Conservation (phyloP, 2,797 vertebrate species). For the Poecilia wingei region DNA sequence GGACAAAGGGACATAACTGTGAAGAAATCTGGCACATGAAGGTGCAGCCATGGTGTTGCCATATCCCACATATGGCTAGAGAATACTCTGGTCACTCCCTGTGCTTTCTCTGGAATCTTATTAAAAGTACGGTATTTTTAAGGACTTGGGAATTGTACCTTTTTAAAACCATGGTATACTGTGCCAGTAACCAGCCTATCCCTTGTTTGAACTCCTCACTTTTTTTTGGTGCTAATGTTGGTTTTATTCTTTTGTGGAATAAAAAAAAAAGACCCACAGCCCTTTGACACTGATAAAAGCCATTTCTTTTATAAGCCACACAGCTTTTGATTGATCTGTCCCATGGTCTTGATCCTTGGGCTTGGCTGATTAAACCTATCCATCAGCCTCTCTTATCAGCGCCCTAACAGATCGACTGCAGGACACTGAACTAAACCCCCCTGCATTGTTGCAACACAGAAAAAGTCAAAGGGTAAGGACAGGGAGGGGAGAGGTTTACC, state of each 20-base stretch:
- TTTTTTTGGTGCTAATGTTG: slow-evolving; percentile 20
- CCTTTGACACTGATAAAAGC: slow-evolving; percentile 69
- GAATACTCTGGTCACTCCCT: neutral
- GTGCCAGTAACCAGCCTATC: neutral
- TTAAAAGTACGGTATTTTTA: neutral
- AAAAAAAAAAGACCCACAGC: slow-evolving; percentile 27
- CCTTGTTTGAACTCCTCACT: neutral
- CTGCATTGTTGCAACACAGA: slow-evolving; percentile 76
- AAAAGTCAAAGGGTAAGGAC: slow-evolving; percentile 80
- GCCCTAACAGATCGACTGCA: slow-evolving; percentile 73
- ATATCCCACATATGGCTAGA: neutral
- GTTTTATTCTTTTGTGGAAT: slow-evolving; percentile 20
- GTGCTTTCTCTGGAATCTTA: neutral
- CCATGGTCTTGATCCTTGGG: slow-evolving; percentile 77
- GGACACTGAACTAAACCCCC: slow-evolving; percentile 75
- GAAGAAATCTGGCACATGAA: neutral
- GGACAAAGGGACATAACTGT: neutral
- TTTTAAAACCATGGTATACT: neutral
- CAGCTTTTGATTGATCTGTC: slow-evolving; percentile 78
- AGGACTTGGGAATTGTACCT: neutral
- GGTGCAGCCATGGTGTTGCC: neutral
- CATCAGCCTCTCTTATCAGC: slow-evolving; percentile 80
- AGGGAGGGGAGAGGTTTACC: slow-evolving; percentile 60
- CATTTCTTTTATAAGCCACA: slow-evolving; percentile 72
- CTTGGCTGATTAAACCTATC: slow-evolving; percentile 81